Conservation (phyloP, 2,113 vertebrate species). For the Calcarius ornatus region DNA sequence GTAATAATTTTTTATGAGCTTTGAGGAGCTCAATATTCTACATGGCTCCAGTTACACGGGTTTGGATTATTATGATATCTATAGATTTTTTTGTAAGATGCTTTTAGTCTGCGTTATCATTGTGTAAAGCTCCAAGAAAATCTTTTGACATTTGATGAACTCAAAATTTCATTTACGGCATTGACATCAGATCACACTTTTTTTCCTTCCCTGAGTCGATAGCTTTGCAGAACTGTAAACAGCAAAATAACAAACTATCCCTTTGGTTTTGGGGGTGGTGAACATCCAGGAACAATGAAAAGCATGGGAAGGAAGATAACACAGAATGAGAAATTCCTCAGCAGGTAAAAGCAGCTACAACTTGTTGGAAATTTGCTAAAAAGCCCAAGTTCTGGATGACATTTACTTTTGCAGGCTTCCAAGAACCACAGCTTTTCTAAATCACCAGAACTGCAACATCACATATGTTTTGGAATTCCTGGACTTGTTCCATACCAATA, state of each 20-base stretch:
- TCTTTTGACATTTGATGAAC: not conserved
- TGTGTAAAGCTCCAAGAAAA: not conserved
- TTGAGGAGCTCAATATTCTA: not conserved
- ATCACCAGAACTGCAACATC: not conserved
- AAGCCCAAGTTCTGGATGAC: not conserved
- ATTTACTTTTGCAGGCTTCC: not conserved
- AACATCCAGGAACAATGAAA: not conserved
- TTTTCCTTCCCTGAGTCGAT: fast-evolving
- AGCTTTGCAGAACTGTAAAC: not conserved
- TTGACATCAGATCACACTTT: not conserved
- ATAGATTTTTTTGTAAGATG: not conserved
- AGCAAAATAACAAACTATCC: not conserved
- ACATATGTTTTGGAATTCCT: not conserved
- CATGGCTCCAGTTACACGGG: not conserved
- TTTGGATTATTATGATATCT: not conserved
- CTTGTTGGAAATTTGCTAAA: not conserved
- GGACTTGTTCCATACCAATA: not conserved
- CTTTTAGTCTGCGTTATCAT: not conserved
- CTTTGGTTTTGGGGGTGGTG: fast-evolving
- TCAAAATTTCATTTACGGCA: not conserved
- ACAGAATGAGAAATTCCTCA: not conserved
- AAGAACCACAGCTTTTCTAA: not conserved
- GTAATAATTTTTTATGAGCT: not conserved
- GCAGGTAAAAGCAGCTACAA: not conserved
- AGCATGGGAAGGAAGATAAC: not conserved